Conservation (phyloP, 2,797 vertebrate species). For the Sebastolobus alascanus region DNA sequence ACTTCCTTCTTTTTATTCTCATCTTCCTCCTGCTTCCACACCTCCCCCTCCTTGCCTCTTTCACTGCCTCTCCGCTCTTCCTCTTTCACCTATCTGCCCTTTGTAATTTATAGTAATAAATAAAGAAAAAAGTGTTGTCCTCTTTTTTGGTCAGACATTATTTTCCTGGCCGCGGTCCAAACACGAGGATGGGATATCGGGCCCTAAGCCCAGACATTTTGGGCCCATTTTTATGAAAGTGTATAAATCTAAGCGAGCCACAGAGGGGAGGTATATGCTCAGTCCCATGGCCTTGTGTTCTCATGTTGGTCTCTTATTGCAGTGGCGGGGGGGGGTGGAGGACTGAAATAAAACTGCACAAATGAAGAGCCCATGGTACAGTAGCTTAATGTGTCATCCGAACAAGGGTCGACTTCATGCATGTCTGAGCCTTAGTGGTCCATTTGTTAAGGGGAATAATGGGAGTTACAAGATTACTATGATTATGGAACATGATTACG, state of each 20-base stretch:
- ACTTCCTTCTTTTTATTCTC: conserved; percentile 9
- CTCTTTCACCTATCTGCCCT: conserved; percentile 56
- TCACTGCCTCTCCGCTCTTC: conserved; percentile 42
- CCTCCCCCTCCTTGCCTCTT: conserved; percentile 29
- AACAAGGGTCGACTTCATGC: conserved; percentile 40
- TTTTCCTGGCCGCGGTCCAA: conserved; percentile 77
- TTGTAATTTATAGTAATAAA: conserved; percentile 70
- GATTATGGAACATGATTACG: conserved; percentile 55
- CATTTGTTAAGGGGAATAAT: conserved; percentile 53
- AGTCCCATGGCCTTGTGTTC: conserved; percentile 71
- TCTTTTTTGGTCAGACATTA: conserved; percentile 47
- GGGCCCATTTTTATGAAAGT: conserved; percentile 79
- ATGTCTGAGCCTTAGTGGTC: conserved; percentile 26
- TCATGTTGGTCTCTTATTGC: conserved; percentile 60
- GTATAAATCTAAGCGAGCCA: conserved; percentile 77
- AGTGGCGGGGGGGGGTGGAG: conserved; percentile 4
- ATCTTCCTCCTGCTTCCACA: conserved; percentile 26
- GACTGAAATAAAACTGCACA: conserved; percentile 52
- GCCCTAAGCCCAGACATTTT: conserved; percentile 69
- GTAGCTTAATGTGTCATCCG: conserved; percentile 58
- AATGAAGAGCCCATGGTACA: conserved; percentile 34
- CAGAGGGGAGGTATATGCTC: conserved; percentile 50
- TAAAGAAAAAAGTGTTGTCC: conserved; percentile 38
- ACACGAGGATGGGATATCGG: conserved; percentile 62
- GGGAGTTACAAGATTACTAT: conserved; percentile 32